A percentile compares a stretch with the other conserved stretches of the same genome.
Conservation (phyloP, 2,113 vertebrate species). For the Carlito syrichta region DNA sequence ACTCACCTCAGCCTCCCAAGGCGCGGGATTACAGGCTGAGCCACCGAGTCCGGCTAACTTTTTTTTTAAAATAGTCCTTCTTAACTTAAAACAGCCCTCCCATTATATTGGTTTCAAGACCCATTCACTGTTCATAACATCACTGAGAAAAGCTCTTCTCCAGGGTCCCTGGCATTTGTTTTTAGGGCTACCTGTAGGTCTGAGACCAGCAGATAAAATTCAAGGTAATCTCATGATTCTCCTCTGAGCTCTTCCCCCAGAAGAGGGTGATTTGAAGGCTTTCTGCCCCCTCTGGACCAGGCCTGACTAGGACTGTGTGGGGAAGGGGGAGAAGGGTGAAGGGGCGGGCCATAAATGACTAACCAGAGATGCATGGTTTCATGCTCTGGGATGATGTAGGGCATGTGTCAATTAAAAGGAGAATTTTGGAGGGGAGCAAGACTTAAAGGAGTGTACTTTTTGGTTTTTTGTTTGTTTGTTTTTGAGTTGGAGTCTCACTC, state of each 20-base stretch:
- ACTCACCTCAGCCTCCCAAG: no score
- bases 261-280: neutral
- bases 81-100: no score
- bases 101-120: constrained; percentile 30
- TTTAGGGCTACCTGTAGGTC: constrained; percentile 25
- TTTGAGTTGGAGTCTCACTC: no score
- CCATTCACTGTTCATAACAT: neutral
- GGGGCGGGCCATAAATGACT: neutral
- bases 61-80: no score
- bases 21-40: no score
- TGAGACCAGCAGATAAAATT: constrained; percentile 31
- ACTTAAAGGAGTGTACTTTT: neutral
- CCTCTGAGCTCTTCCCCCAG: neutral
- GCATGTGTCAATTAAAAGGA: neutral
- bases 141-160: constrained; percentile 36
- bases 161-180: neutral
- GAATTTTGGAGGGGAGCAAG: neutral
- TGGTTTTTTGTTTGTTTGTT: no score
- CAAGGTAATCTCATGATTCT: neutral
- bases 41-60: no score
- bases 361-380: neutral
- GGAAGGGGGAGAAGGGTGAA: neutral
- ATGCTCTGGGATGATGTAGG: neutral
- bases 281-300: neutral
- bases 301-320: neutral